These are phyloP conservation scores for Mesochorus sp. DNA, from an alignment of 2,888 invertebrate species.

Conservation along the genomic window DNA sequence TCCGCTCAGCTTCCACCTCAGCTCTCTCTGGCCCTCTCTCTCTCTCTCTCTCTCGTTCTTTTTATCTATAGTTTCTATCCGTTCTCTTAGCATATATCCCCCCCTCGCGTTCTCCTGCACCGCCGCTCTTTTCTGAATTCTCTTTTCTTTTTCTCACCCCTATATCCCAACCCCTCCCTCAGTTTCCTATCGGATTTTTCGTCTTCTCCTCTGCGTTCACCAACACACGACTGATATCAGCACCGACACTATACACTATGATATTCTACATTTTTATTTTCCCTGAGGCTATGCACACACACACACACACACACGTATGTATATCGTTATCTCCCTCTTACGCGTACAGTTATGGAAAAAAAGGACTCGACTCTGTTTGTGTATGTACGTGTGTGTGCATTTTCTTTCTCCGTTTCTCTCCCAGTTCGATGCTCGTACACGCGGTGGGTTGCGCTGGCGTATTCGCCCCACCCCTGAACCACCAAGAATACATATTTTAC, in stretches of 20 bases:
- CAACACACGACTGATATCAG: conserved; percentile 29
- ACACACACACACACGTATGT: background rate
- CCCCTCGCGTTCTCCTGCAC: conserved; percentile 30
- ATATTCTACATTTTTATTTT: conserved; percentile 19
- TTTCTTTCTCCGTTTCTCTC: conserved; percentile 41
- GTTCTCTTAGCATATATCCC: conserved; percentile 31
- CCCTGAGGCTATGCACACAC: background rate
- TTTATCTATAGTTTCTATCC: conserved; percentile 43
- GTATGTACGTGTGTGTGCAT: background rate
- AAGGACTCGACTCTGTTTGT: background rate
- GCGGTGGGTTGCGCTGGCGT: conserved; percentile 39
- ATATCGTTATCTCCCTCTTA: conserved; percentile 42
- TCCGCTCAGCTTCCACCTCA: conserved; percentile 43
- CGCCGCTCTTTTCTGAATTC: conserved; percentile 19
- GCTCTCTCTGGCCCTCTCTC: conserved; percentile 53
- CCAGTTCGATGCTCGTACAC: conserved; percentile 8
- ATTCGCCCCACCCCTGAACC: conserved; percentile 66
- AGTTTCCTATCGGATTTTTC: conserved; percentile 73
- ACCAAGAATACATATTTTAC: conserved; percentile 81
- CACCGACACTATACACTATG: conserved; percentile 3
- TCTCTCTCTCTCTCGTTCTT: conserved; percentile 39
- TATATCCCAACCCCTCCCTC: conserved; percentile 62
- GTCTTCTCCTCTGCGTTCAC: conserved; percentile 62
- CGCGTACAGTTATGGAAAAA: conserved; percentile 25
- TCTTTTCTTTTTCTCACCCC: conserved; percentile 21